phyloP scores from a whole-genome alignment of 2,797 vertebrate species.

The Chelon labrosus region DNA sequence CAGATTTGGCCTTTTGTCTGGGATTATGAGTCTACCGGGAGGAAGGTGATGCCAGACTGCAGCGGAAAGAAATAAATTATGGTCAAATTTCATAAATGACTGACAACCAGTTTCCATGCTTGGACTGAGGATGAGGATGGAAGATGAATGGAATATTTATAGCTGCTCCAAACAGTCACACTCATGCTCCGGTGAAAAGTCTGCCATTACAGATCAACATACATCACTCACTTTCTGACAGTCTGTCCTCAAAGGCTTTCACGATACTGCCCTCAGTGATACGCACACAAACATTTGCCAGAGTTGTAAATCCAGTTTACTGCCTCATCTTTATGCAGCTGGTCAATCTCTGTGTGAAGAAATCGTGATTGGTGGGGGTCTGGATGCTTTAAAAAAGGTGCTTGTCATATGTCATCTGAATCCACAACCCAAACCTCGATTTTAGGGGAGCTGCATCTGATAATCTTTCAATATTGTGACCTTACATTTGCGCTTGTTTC shows the following conservation, averaged over 20 bases:
- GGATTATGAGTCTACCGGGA: constrained; percentile 21
- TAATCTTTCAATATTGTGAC: background rate
- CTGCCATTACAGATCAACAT: background rate
- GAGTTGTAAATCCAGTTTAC: constrained; percentile 6
- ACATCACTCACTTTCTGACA: constrained; percentile 14
- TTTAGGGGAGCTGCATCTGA: background rate
- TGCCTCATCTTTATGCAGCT: background rate
- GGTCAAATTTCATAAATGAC: constrained; percentile 33
- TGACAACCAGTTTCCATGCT: constrained; percentile 14
- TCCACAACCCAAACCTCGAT: background rate
- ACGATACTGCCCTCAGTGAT: constrained; percentile 8
- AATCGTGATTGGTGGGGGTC: background rate
- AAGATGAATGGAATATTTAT: background rate
- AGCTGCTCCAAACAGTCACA: background rate
- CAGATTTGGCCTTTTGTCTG: constrained; percentile 40
- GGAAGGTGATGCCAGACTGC: constrained; percentile 26
- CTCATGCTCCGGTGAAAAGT: background rate
- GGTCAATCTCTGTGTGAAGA: background rate
- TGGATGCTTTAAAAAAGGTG: background rate
- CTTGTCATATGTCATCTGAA: background rate
- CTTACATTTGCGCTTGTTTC: no score
- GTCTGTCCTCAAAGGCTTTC: constrained; percentile 14
- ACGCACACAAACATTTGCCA: constrained; percentile 7
- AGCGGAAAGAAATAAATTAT: constrained; percentile 22
- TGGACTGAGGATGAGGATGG: background rate